Base-by-base conservation (phyloP, 1,140 invertebrate species). In the Pteromalus puparum region DNA sequence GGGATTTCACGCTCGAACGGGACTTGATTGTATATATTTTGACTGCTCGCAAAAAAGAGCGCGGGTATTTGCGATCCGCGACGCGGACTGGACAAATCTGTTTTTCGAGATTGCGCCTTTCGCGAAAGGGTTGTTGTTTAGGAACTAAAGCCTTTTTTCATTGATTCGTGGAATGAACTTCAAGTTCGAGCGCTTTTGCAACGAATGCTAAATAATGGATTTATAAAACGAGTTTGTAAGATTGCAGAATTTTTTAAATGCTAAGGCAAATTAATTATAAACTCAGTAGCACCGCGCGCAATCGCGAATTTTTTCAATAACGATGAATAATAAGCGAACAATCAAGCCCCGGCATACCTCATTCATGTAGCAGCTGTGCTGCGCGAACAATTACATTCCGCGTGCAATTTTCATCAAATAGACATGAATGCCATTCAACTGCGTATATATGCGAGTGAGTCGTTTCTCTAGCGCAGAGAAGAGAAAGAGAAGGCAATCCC, bases 11-110 rank as follows among this genome's bases (percentile, higher is more conserved):
- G 68, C 30, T 15, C 73, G 73, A 74, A 42, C 9, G 21, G 2
- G 15, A 34, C 73, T 74, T 24, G 34, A 74, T 74, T 42, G 68
- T 68, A 73, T 68, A 73, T 42, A 18, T 73, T 74, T 38, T 42
- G 73, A 74, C 73, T n/a, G 73, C 21, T 38, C 15, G 72, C 12
- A 2, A 15, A 48, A 48, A 48, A 48, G 18, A 18, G 15, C 46
- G 30, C 30, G 6, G 1, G 4, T 61, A 6, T n/a, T 61, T n/a
- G 18, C 18, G 53, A 7, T 61, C 18, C 10, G 13, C 2, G 48
- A 1, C 12, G 3, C 42, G 18, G 15, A 53, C 18, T n/a, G 53
- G 6, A 5, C 53, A 6, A 61, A 61, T n/a, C 4, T 61, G 2
- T 61, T 61, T 61, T 61, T n/a, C 30, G 30, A 34, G 30, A 34